Evolutionary conservation across 2,888 invertebrate species (phyloP), one percentile per base, ranked within the genome.

Genomic region (Drosophila hamatofila): DNA sequence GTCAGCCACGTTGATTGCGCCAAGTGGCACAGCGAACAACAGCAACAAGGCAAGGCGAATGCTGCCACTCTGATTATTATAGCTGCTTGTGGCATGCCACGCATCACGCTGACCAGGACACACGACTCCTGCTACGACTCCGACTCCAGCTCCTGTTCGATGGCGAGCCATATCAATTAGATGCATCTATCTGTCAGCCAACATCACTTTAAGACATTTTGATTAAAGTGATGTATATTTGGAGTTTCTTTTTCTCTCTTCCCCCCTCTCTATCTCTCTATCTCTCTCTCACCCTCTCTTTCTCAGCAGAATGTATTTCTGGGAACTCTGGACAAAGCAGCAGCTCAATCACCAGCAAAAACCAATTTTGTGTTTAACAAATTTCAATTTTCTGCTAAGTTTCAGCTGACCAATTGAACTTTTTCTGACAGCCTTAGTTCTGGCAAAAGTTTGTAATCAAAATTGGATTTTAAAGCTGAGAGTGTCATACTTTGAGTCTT

Each of bases 1-100:
- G 75, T 75, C 78, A 66, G 62, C 60, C 49, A 48, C 80, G 64
- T 59, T 89, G 83, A 83, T 83, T 83, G 81, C 79, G 70, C 67
- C 76, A 76, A 78, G 72, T 66, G 60, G 65, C 63, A 58, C 68
- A 37, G 58, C 57, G 39, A 55, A 63, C 55, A 70, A 57, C 70
- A 71, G 58, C 64, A 76, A 49, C 44, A 65, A 55, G 14, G 49
- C 69, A 71, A 58, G 39, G 27, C 27, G 30, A 72, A 42, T 48
- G 44, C 58, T 58, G 58, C 30, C 41, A 63, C 62, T 65, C 59
- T 60, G 67, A 69, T 67, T 67, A 75, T 75, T 71, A 72, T 68
- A 51, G 58, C 75, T 65, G 75, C 79, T 83, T 71, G 81, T 72
- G 79, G 83, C 81, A 80, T 71, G 63, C 66, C 58, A 60, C 27